Percentiles rank a stretch among this genome's conserved stretches.
Conservation (phyloP, 2,888 invertebrate species). For the Epinotia demarniana region DNA sequence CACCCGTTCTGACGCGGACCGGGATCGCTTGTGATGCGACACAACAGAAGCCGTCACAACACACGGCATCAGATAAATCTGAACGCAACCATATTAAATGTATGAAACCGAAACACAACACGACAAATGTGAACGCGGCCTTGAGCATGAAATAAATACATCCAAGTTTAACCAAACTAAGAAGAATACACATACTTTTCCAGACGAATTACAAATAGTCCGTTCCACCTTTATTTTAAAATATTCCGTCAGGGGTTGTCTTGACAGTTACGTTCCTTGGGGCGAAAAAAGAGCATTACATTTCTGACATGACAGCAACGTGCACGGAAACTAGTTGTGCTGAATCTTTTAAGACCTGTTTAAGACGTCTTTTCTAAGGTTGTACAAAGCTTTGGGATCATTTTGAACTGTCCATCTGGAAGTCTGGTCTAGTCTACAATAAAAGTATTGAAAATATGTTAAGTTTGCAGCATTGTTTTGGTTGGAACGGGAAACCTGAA, state of each 20-base stretch:
- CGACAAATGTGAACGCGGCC: too few relatives aligned
- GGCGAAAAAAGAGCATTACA: conserved; percentile 6
- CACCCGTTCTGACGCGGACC: too few relatives aligned
- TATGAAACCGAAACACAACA: too few relatives aligned
- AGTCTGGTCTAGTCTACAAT: not conserved
- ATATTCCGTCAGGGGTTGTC: conserved; percentile 14
- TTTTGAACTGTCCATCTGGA: not conserved
- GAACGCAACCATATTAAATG: too few relatives aligned
- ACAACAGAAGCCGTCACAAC: too few relatives aligned
- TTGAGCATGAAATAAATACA: not conserved
- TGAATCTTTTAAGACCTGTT: not conserved
- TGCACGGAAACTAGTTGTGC: conserved; percentile 4
- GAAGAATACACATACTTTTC: not conserved
- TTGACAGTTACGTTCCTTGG: conserved; percentile 22
- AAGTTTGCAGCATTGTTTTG: too few relatives aligned
- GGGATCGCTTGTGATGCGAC: too few relatives aligned
- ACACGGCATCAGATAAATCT: too few relatives aligned
- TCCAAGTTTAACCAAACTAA: not conserved
- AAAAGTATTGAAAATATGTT: not conserved
- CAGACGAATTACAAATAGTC: conserved; percentile 2
- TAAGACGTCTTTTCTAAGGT: not conserved
- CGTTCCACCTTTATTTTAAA: conserved; percentile 24
- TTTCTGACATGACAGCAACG: conserved; percentile 15
- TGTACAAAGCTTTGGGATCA: not conserved
- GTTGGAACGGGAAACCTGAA: too few relatives aligned